phyloP scores from a whole-genome alignment of 2,113 vertebrate genomes.

The Nothoprocta perdicaria region DNA sequence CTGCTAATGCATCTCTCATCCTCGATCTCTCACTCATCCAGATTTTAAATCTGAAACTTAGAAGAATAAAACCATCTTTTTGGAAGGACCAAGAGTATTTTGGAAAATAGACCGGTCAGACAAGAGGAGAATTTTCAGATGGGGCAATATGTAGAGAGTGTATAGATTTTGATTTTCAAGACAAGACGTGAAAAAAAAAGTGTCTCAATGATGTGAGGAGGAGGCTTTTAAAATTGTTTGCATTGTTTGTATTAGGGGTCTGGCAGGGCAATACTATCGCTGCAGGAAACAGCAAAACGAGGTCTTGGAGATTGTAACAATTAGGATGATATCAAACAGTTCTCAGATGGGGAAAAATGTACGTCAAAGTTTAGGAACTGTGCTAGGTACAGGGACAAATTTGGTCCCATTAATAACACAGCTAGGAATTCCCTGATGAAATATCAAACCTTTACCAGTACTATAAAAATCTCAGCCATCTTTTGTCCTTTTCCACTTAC shows the following conservation, averaged over 20 bases:
- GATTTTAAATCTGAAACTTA: slow-evolving; percentile 75
- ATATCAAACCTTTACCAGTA: background rate
- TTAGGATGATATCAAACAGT: background rate
- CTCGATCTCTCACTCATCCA: slow-evolving; percentile 70
- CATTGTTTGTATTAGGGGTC: background rate
- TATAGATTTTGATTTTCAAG: background rate
- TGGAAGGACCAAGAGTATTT: slow-evolving; percentile 55
- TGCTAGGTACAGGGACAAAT: background rate
- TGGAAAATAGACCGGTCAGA: slow-evolving; percentile 58
- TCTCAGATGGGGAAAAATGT: background rate
- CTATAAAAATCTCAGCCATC: background rate
- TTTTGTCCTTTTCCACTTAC: background rate
- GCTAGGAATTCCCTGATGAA: background rate
- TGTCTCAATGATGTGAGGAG: background rate
- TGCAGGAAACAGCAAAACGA: fast-evolving
- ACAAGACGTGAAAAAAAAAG: background rate
- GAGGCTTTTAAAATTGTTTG: background rate
- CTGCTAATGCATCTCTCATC: slow-evolving; percentile 76
- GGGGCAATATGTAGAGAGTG: slow-evolving; percentile 8
- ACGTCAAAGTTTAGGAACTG: background rate
- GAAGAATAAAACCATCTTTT: slow-evolving; percentile 53
- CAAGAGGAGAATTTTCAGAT: background rate
- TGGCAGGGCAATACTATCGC: background rate
- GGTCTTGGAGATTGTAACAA: background rate
- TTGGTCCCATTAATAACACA: background rate